Evolutionary conservation across 37 sponge, comb jelly and placozoan species (phyloP).

Genomic region (Ephydatia muelleri): DNA sequence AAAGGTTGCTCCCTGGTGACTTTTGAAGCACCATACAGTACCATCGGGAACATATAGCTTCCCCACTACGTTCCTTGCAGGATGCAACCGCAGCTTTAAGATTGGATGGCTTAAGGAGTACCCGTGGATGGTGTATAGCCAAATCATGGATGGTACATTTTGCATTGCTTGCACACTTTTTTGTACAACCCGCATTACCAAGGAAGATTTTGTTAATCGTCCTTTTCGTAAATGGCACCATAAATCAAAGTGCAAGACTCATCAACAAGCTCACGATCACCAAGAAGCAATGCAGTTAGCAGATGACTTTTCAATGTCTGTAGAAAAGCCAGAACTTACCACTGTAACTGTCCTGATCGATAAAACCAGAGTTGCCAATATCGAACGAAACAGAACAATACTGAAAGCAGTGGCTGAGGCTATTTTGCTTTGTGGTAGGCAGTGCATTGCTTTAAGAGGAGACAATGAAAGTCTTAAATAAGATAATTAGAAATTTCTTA

Average conservation of each 20-base stretch:
- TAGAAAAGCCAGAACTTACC: slow-evolving; percentile 6
- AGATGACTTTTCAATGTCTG: not conserved
- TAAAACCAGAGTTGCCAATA: not conserved
- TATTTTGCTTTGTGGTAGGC: slow-evolving; percentile 27
- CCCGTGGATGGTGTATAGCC: not conserved
- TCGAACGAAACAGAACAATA: not conserved
- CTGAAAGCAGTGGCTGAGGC: slow-evolving; percentile 11
- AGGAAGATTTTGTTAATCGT: not conserved
- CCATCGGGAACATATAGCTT: not conserved
- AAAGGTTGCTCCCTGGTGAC: slow-evolving; percentile 1
- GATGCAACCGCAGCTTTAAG: not conserved
- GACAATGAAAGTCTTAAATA: slow-evolving; percentile 14
- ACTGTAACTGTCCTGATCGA: slow-evolving; percentile 2
- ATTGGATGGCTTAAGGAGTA: not conserved
- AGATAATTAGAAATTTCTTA: slow-evolving; percentile 25
- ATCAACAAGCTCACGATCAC: slow-evolving; percentile 1
- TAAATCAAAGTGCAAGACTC: not conserved
- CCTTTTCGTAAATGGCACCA: not conserved
- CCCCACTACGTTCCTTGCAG: slow-evolving; percentile 16
- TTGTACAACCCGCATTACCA: not conserved
- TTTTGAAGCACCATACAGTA: not conserved
- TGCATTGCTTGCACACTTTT: slow-evolving; percentile 4
- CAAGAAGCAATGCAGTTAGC: not conserved
- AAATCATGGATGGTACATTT: not conserved
- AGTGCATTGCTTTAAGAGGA: slow-evolving; percentile 48